Percentiles rank a stretch among this genome's conserved stretches.
phyloP scores from a whole-genome alignment of 2,888 invertebrate species.

The Diarsia brunnea region DNA sequence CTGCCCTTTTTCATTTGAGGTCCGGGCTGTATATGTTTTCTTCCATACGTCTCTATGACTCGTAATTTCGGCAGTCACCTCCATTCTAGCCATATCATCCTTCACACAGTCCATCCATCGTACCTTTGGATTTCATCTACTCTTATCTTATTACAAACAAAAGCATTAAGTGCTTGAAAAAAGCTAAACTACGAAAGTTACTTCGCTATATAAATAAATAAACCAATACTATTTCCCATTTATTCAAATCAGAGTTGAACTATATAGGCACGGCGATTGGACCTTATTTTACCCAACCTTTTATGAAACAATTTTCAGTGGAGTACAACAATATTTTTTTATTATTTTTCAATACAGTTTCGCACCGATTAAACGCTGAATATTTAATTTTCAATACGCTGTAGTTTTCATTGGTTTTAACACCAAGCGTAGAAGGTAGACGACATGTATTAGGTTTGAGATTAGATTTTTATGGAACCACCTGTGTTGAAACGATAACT shows the following conservation, averaged over 20 bases:
- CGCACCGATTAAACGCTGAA: conserved; percentile 62
- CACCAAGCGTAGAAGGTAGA: background rate
- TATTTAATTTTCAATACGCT: conserved; percentile 66
- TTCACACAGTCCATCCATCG: too few species aligned
- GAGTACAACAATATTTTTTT: conserved; percentile 46
- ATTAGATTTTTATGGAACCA: conserved; percentile 28
- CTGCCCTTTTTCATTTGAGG: too few species aligned
- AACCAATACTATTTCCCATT: background rate
- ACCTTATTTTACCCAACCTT: conserved; percentile 27
- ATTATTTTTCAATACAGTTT: conserved; percentile 40
- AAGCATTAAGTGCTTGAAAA: too few species aligned
- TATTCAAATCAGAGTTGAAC: background rate
- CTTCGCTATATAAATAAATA: too few species aligned
- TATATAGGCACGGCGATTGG: conserved; percentile 10
- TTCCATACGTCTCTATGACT: too few species aligned
- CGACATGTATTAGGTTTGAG: background rate
- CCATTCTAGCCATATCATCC: too few species aligned
- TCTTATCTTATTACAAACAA: too few species aligned
- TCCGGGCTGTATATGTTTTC: too few species aligned
- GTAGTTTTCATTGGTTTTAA: conserved; percentile 31
- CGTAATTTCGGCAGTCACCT: too few species aligned
- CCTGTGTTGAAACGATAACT: too few species aligned
- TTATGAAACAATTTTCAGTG: conserved; percentile 46
- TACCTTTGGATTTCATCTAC: too few species aligned
- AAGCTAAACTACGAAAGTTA: too few species aligned